Evolutionary conservation across 2,797 vertebrate genomes (phyloP), one percentile per base, ranked within the genome.

Genomic region (Cossypha niveicapilla): DNA sequence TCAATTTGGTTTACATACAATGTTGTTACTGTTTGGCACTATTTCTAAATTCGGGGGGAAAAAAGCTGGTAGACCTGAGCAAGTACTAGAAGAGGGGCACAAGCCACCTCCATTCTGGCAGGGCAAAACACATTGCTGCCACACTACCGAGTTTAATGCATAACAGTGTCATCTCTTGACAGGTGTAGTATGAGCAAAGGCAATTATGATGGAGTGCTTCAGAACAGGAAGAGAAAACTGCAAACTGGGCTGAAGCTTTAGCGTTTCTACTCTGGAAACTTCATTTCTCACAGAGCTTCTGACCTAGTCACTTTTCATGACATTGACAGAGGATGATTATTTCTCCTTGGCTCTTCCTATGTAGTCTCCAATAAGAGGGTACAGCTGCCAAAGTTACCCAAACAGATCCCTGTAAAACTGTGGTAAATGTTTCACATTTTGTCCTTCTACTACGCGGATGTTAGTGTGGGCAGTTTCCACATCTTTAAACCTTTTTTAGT

Each of bases 141-240:
- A 86, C 66, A 76, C 56, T 62, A 47, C 42, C 3, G 1, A 66
- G 7, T 51, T 82, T 56, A 94, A 48, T 41, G 57, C 35, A 2
- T 39, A 90, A 56, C 44, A 70, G 28, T 63, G 85, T 83, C 93
- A 91, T 57, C 39, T 65, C 44, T 57, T 86, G 81, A 92, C 82
- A 90, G 87, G 68, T 86, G 35, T 28, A 80, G 47, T 63, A 86
- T n/a, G 37, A 92, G 78, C 37, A 85, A 88, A 94, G 57, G 63
- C 48, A 79, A 73, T 81, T 82, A 76, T 47, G 65, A 94, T 76
- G 56, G 82, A 93, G 45, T 50, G 66, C 94, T 88, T 82, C 67
- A 82, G 63, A 39, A 71, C 5, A 75, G 9, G 51, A 56, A 79
- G 14, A 58, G 66, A 86, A 45, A 88, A 42, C 14, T 34, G 23